Percentiles rank a stretch among this genome's conserved stretches.
phyloP scores from a whole-genome alignment of 2,888 invertebrate genomes.

The Agriopis leucophaearia region DNA sequence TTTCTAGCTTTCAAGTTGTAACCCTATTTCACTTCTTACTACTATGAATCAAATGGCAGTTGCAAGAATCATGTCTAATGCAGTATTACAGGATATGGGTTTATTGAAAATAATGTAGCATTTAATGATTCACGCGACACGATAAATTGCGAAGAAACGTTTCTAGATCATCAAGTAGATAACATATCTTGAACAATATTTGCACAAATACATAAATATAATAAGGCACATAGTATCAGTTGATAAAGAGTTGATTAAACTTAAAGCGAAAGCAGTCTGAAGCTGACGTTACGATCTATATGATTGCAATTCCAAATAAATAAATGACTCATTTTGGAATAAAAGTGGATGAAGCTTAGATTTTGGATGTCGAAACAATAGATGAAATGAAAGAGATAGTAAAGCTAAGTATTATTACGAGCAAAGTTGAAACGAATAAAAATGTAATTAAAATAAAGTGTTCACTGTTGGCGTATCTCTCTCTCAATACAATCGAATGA shows the following conservation, averaged over 20 bases:
- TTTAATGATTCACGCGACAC: slow-evolving; percentile 32
- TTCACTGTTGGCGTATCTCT: no score
- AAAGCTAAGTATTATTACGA: background rate
- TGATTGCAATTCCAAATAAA: slow-evolving; percentile 16
- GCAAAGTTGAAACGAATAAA: background rate
- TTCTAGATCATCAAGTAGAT: slow-evolving; percentile 33
- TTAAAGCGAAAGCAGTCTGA: slow-evolving; percentile 23
- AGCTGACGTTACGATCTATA: slow-evolving; percentile 3
- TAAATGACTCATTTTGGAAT: slow-evolving; percentile 22
- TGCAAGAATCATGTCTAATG: slow-evolving; percentile 15
- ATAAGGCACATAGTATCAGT: slow-evolving; percentile 24
- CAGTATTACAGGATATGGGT: slow-evolving; percentile 24
- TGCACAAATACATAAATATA: slow-evolving; percentile 27
- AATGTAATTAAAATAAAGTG: no score
- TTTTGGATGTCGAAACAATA: background rate
- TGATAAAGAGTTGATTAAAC: slow-evolving; percentile 35
- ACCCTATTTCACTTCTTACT: background rate
- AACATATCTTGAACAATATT: slow-evolving; percentile 17
- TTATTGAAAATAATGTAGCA: slow-evolving; percentile 17
- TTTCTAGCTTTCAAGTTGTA: background rate
- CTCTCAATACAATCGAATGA: no score
- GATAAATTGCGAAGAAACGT: slow-evolving; percentile 22
- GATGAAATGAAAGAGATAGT: slow-evolving; percentile 6
- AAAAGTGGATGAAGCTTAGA: slow-evolving; percentile 7
- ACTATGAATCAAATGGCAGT: slow-evolving; percentile 10